A percentile compares a stretch with the other conserved stretches of the same genome.
These are phyloP conservation scores for Aix galericulata DNA, from an alignment of 2,113 vertebrate genomes.

Conservation along the genomic window DNA sequence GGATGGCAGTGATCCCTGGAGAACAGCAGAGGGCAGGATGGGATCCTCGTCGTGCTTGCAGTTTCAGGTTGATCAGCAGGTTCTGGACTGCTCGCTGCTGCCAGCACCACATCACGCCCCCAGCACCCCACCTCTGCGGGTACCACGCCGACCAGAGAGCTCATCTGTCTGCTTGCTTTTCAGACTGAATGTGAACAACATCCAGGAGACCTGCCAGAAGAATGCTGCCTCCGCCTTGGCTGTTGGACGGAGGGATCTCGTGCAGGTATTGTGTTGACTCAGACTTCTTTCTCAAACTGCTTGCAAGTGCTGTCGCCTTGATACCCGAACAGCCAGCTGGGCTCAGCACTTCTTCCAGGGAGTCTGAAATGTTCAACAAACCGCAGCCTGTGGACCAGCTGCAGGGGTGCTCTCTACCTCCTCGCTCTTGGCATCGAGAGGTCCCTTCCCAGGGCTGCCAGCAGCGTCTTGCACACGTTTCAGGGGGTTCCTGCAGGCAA, in stretches of 20 bases:
- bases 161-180: neutral
- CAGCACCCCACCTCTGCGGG: neutral
- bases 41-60: neutral
- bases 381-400: neutral
- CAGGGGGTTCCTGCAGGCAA: slow-evolving; percentile 19
- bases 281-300: neutral
- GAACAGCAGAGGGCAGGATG: neutral
- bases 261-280: slow-evolving; percentile 81
- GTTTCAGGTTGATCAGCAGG: neutral
- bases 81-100: neutral
- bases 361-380: neutral
- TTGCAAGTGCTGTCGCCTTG: neutral
- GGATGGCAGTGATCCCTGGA: neutral
- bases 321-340: neutral
- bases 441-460: neutral
- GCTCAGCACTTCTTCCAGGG: neutral
- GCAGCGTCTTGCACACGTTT: neutral
- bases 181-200: slow-evolving; percentile 92
- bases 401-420: neutral
- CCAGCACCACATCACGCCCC: neutral
- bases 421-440: neutral
- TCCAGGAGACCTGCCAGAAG: slow-evolving; percentile 96
- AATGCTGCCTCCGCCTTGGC: slow-evolving; percentile 88
- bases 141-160: neutral
- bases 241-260: slow-evolving; percentile 90